Evolutionary conservation across 2,113 vertebrate genomes (phyloP).

Genomic region (Donacobius atricapilla): DNA sequence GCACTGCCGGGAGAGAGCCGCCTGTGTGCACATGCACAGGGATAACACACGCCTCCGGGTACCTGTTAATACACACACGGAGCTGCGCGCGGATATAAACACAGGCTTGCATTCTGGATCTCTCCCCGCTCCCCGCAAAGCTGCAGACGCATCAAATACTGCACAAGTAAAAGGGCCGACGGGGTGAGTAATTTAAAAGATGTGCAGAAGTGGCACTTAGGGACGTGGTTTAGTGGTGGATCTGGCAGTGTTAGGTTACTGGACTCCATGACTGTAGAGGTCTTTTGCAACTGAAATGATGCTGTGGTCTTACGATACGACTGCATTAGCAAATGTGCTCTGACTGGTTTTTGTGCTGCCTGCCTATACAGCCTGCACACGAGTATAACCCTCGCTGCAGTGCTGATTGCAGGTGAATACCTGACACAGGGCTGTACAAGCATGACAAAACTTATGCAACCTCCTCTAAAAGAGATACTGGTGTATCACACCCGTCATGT

Average conservation of each 20-base stretch:
- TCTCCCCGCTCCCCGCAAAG: background rate
- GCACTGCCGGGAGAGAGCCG: background rate
- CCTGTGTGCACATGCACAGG: background rate
- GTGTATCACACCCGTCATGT: rapidly evolving
- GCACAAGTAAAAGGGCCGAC: background rate
- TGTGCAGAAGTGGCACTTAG: background rate
- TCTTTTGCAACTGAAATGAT: background rate
- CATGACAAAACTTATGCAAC: background rate
- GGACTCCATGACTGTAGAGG: background rate
- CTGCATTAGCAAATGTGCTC: background rate
- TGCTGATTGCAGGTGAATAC: background rate
- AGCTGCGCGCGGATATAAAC: background rate
- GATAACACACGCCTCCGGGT: background rate
- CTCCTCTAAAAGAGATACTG: background rate
- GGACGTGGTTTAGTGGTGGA: background rate
- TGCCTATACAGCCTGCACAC: background rate
- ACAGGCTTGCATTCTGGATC: background rate
- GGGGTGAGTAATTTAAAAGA: background rate
- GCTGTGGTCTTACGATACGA: background rate
- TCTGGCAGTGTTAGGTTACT: background rate
- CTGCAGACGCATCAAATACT: background rate
- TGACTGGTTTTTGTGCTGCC: background rate
- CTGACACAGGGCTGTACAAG: background rate
- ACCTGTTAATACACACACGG: background rate
- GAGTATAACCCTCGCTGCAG: rapidly evolving